Evolutionary conservation across 2,888 invertebrate species (phyloP).

Genomic region (Trichogramma evanescens): DNA sequence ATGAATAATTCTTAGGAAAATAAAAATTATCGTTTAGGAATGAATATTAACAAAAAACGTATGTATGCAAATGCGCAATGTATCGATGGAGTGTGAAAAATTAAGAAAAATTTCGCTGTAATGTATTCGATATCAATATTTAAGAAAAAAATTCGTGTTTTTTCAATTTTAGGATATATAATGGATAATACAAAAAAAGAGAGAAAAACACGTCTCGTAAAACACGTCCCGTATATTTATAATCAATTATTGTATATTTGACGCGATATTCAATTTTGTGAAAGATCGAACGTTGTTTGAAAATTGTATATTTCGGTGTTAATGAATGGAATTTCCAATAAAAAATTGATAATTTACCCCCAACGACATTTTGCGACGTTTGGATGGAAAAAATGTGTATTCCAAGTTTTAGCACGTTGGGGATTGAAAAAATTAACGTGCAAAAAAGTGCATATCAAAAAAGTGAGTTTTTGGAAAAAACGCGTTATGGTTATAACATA

Average conservation of each 20-base stretch:
- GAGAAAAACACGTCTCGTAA: not conserved
- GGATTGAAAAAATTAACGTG: not conserved
- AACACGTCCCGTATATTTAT: slow-evolving; percentile 8
- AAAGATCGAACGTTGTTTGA: slow-evolving; percentile 3
- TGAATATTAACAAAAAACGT: not conserved
- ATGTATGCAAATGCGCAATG: not conserved
- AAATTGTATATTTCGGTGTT: not conserved
- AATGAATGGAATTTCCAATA: not conserved
- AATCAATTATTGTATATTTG: slow-evolving; percentile 11
- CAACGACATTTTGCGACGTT: not conserved
- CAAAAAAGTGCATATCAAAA: not conserved
- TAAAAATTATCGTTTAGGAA: not conserved
- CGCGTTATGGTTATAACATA: slow-evolving; percentile 2
- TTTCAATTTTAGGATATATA: slow-evolving; percentile 16
- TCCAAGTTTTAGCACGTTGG: not conserved
- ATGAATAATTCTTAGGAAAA: too few species aligned
- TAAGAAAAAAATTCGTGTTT: slow-evolving; percentile 15
- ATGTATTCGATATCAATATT: slow-evolving; percentile 19
- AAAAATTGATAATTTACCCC: not conserved
- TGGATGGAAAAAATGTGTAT: not conserved
- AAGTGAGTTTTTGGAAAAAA: slow-evolving; percentile 2
- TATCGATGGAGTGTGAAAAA: slow-evolving; percentile 3
- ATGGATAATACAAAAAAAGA: slow-evolving; percentile 2
- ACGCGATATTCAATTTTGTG: slow-evolving; percentile 11
- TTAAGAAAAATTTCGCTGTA: slow-evolving; percentile 12